These are phyloP conservation scores for Fragum sueziense DNA, from an alignment of 2,888 invertebrate genomes.

Conservation along the genomic window DNA sequence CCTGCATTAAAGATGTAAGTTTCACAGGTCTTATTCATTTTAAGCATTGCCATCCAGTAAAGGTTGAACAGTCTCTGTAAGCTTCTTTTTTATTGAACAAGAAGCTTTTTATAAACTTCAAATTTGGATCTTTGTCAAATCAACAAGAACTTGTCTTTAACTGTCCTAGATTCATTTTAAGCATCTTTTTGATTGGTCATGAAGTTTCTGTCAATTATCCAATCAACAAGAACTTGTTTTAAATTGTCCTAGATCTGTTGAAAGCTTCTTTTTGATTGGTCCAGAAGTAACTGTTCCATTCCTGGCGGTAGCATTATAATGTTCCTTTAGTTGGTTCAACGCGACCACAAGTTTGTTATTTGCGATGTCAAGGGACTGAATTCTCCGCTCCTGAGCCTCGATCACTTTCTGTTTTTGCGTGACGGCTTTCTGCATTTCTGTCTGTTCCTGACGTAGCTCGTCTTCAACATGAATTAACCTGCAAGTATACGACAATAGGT, in stretches of 20 bases:
- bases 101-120: no score
- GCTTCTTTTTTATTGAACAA: no score
- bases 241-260: slow-evolving; percentile 69
- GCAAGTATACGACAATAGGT: slow-evolving; percentile 46
- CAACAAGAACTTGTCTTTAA: no score
- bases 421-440: slow-evolving; percentile 92
- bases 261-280: slow-evolving; percentile 58
- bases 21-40: no score
- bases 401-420: slow-evolving; percentile 94
- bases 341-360: slow-evolving; percentile 91
- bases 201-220: no score
- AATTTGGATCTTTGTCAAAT: no score
- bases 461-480: slow-evolving; percentile 92
- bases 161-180: no score
- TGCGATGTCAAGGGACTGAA: slow-evolving; percentile 92
- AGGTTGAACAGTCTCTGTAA: no score
- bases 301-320: slow-evolving; percentile 78
- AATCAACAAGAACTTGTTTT: slow-evolving; percentile 54
- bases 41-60: no score
- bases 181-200: no score
- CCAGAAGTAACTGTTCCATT: slow-evolving; percentile 69
- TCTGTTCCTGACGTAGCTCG: slow-evolving; percentile 92
- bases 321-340: slow-evolving; percentile 90
- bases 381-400: slow-evolving; percentile 92
- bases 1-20: no score